These are phyloP conservation scores for Gonocerus acuteangulatus DNA, from an alignment of 2,888 invertebrate genomes.

Conservation along the genomic window DNA sequence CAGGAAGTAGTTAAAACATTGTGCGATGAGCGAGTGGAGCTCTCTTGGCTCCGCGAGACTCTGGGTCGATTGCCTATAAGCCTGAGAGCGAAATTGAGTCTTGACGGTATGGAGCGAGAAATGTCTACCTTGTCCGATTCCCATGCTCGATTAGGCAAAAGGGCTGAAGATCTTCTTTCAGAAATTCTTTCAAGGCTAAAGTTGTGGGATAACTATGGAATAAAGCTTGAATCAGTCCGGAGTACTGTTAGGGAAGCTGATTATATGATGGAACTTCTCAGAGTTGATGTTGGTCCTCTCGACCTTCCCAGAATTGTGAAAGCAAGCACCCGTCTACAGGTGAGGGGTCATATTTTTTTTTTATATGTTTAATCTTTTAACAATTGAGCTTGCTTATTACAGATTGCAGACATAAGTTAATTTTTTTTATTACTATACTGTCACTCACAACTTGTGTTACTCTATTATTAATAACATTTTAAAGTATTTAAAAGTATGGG, in stretches of 20 bases:
- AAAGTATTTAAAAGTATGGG: too few relatives aligned
- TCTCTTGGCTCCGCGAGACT: constrained; percentile 8
- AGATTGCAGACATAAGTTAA: background rate
- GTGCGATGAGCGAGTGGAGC: constrained; percentile 8
- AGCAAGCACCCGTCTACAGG: constrained; percentile 78
- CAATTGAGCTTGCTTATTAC: background rate
- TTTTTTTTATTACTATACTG: background rate
- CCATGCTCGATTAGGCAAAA: constrained; percentile 62
- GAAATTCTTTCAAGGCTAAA: constrained; percentile 57
- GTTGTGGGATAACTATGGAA: constrained; percentile 64
- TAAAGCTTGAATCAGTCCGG: constrained; percentile 64
- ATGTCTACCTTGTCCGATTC: constrained; percentile 67
- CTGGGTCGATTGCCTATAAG: background rate
- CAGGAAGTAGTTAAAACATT: constrained; percentile 12
- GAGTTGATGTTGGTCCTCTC: constrained; percentile 68
- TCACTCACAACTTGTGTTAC: background rate
- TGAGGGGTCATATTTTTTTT: constrained; percentile 41
- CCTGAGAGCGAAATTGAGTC: background rate
- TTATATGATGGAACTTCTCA: constrained; percentile 77
- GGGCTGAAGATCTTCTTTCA: constrained; percentile 59
- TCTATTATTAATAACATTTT: background rate
- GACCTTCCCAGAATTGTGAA: constrained; percentile 74
- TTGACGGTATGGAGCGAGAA: constrained; percentile 55
- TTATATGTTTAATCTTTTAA: too few relatives aligned
- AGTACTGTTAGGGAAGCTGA: constrained; percentile 77